These are phyloP conservation scores for Leptosomus discolor DNA, from an alignment of 2,113 vertebrate species.

Conservation along the genomic window DNA sequence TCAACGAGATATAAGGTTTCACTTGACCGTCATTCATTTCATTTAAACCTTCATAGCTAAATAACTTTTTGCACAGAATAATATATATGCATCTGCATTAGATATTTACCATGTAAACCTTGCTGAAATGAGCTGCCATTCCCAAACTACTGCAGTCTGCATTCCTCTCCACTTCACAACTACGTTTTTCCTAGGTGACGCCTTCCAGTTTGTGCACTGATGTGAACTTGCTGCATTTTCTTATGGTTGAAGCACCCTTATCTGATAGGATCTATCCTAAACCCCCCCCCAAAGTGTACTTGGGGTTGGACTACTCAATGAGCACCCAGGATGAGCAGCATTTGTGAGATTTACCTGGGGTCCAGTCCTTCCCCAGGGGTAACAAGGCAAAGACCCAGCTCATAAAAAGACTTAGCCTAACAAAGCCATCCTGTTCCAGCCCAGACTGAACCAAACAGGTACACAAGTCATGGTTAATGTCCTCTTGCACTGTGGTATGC, in stretches of 20 bases:
- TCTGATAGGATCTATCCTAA: neutral
- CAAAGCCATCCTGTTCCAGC: neutral
- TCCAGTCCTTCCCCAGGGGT: neutral
- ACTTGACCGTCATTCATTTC: neutral
- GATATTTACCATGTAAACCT: neutral
- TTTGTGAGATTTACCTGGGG: neutral
- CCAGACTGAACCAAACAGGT: neutral
- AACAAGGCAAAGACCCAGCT: neutral
- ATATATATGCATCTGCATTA: neutral
- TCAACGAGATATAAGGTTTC: neutral
- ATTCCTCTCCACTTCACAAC: neutral
- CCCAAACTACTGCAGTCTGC: neutral
- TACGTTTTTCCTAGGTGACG: neutral
- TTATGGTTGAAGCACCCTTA: neutral
- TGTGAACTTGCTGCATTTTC: neutral
- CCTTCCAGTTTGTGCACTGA: neutral
- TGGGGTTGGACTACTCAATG: neutral
- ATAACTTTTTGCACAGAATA: neutral
- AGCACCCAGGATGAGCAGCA: neutral
- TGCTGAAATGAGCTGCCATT: neutral
- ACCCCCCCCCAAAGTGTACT: neutral
- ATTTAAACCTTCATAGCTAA: neutral
- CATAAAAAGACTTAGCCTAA: neutral
- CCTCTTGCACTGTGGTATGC: neutral
- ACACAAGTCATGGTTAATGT: neutral